Evolutionary conservation across 2,113 vertebrate genomes (phyloP).

Genomic region (Pontoporia blainvillei): DNA sequence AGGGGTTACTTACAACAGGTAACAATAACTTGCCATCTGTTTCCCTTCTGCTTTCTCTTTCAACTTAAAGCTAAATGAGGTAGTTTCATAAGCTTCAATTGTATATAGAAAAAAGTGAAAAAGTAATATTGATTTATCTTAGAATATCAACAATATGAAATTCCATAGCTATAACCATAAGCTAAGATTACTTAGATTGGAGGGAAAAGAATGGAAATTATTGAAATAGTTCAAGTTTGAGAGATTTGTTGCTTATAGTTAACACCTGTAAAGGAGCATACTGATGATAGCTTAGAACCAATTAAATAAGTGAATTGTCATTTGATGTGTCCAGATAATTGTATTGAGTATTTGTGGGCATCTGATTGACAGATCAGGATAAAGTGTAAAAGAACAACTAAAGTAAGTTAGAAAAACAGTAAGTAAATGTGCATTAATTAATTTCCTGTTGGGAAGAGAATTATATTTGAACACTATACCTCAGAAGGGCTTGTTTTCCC

Average conservation of each 20-base stretch:
- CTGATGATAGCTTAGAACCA: background rate
- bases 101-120: background rate
- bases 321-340: background rate
- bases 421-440: background rate
- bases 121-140: background rate
- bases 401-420: background rate
- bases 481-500: background rate
- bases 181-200: background rate
- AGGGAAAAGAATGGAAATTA: slow-evolving; percentile 11
- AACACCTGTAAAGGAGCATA: background rate
- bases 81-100: background rate
- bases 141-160: background rate
- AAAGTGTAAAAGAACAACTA: background rate
- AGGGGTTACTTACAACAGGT: background rate
- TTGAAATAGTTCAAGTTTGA: background rate
- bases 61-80: background rate
- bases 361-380: background rate
- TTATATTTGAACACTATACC: background rate
- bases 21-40: background rate
- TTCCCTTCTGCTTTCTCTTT: background rate
- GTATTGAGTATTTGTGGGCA: background rate
- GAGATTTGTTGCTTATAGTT: slow-evolving; percentile 2
- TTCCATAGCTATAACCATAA: background rate
- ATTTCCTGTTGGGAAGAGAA: background rate
- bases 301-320: background rate